Base-by-base conservation (phyloP, 2,113 vertebrate genomes). In the Trichomycterus rosablanca region DNA sequence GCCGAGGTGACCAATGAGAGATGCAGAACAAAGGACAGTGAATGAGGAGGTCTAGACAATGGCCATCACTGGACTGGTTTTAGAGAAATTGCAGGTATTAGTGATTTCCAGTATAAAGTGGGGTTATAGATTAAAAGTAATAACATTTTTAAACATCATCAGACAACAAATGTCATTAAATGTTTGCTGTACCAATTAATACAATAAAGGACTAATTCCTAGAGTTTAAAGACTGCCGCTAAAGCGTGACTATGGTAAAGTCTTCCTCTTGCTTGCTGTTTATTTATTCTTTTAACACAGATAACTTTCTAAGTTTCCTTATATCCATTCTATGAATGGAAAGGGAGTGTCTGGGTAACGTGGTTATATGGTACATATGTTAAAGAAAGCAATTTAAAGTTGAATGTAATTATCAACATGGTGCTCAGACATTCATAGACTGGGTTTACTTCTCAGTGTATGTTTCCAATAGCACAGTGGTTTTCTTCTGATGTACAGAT, bases 1-100 rank as follows among this genome's bases (percentile, higher is more conserved):
- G 24, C 28, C 59, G 16, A 72, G 70, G 53, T 72, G 65, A 72
- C 70, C 65, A 45, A 58, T 35, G n/a, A 45, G 34, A 94, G 79
- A 76, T n/a, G 44, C n/a, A 45, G 22, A 62, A n/a, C 52, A 19
- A 26, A 19, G 23, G 32, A 51, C 22, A 40, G 18, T 19, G 24
- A 53, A 22, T n/a, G 35, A 50, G 23, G 35, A 20, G 34, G 12
- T 26, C 12, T 63, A 19, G 44, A 43, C 49, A 7, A 22, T 44
- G 37, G 48, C 15, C 26, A 16, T 63, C 7, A 20, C 39, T 32
- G 37, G 39, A 8, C 49, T 5, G 10, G 4, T 35, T 53, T 20
- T 35, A 53, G 10, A 53, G 11, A 30, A 53, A 53, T 53, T 16
- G 35, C 30, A 35, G 32, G 50, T 16, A 18, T 7, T 45, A n/a